phyloP scores from a whole-genome alignment of 2,888 invertebrate genomes.

The Deilephila porcellus region DNA sequence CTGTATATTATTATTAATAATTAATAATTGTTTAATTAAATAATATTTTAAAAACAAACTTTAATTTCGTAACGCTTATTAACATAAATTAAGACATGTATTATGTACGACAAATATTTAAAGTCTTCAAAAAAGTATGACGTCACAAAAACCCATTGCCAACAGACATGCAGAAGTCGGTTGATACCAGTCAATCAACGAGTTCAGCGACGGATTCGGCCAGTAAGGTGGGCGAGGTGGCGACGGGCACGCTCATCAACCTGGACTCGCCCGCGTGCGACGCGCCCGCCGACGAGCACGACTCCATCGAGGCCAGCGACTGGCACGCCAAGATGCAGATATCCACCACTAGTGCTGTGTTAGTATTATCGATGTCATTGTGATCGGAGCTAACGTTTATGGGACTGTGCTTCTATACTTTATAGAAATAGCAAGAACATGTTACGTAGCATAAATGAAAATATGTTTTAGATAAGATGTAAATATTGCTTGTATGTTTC shows the following conservation, averaged over 20 bases:
- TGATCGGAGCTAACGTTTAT: background rate
- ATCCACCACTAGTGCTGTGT: slow-evolving; percentile 71
- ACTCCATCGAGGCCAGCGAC: slow-evolving; percentile 77
- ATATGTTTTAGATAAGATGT: too few species aligned
- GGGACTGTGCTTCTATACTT: too few species aligned
- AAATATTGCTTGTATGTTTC: too few species aligned
- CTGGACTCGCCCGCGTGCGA: slow-evolving; percentile 73
- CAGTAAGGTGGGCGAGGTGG: slow-evolving; percentile 67
- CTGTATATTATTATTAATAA: too few species aligned
- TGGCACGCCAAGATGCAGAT: slow-evolving; percentile 73
- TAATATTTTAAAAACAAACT: too few species aligned
- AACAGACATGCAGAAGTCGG: slow-evolving; percentile 69
- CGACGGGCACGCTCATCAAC: slow-evolving; percentile 75
- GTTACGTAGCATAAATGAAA: too few species aligned
- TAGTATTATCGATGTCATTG: slow-evolving; percentile 45
- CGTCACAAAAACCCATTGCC: slow-evolving; percentile 29
- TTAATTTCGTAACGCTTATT: too few species aligned
- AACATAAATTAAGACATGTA: too few species aligned
- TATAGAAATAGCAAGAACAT: too few species aligned
- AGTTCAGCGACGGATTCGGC: slow-evolving; percentile 73
- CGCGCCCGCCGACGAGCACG: slow-evolving; percentile 67
- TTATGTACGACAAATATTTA: background rate
- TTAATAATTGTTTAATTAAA: too few species aligned
- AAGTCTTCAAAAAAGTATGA: too few species aligned
- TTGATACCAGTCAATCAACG: slow-evolving; percentile 75